Evolutionary conservation across 2,113 vertebrate species (phyloP).

Genomic region (Cryptomyrus ogoouensis): DNA sequence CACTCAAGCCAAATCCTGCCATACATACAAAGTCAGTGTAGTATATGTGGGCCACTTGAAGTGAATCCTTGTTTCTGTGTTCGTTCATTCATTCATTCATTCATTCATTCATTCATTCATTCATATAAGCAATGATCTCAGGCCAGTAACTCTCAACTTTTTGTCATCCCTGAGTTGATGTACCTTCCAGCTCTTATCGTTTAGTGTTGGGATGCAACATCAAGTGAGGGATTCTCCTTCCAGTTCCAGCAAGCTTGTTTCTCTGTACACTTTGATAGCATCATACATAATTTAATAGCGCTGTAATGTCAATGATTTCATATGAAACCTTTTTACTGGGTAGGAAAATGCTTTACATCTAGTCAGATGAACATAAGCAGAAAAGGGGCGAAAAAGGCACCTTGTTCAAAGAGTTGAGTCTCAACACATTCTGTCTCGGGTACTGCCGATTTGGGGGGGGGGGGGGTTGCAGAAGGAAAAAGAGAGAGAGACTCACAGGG

Average conservation of each 20-base stretch:
- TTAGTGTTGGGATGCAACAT: conserved; percentile 40
- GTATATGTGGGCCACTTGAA: not conserved
- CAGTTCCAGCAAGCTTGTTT: conserved; percentile 40
- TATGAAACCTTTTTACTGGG: conserved; percentile 52
- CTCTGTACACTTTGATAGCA: conserved; percentile 55
- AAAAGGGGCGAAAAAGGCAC: conserved; percentile 48
- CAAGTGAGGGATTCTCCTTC: conserved; percentile 41
- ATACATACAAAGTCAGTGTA: not conserved
- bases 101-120: not conserved
- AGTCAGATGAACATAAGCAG: conserved; percentile 57
- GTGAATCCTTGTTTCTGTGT: not conserved
- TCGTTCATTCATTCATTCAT: not conserved
- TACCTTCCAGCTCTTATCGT: conserved; percentile 19
- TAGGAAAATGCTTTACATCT: conserved; percentile 50
- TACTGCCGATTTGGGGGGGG: not conserved
- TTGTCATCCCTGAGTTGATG: not conserved
- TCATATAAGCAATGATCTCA: not conserved
- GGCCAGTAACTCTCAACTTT: not conserved
- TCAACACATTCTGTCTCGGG: not conserved
- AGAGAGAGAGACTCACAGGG: conserved; percentile 17
- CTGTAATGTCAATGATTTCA: conserved; percentile 61
- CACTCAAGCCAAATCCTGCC: not conserved
- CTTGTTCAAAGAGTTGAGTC: not conserved
- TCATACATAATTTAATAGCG: conserved; percentile 64
- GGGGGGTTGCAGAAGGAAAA: not conserved